Percentiles rank a stretch among this genome's conserved stretches.
These are phyloP conservation scores for Andrena bucephala DNA, from an alignment of 2,888 invertebrate genomes.

Conservation along the genomic window DNA sequence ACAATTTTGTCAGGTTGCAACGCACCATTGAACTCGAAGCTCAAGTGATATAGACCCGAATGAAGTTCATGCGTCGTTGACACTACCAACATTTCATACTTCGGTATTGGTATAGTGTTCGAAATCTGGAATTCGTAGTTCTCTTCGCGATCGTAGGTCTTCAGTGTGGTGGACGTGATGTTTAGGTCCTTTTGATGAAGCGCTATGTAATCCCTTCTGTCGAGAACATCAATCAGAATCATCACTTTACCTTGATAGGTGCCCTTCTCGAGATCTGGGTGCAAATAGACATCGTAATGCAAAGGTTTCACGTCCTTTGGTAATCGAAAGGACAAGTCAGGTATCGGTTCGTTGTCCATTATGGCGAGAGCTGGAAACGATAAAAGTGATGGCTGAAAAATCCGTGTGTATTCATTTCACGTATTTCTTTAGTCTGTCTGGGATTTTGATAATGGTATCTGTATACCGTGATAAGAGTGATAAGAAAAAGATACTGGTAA, in stretches of 20 bases:
- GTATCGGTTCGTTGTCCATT: constrained; percentile 76
- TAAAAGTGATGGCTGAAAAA: background rate
- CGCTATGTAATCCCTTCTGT: constrained; percentile 84
- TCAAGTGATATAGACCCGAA: constrained; percentile 84
- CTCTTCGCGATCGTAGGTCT: constrained; percentile 70
- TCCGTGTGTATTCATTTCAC: background rate
- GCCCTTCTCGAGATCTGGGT: constrained; percentile 88
- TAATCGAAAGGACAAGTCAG: constrained; percentile 86
- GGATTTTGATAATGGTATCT: constrained; percentile 9
- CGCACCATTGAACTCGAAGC: constrained; percentile 86
- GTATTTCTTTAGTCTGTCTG: background rate
- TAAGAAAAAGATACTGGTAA: constrained; percentile 18
- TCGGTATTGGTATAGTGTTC: constrained; percentile 69
- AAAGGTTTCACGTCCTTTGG: constrained; percentile 87
- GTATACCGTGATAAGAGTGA: background rate
- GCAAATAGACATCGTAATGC: constrained; percentile 88
- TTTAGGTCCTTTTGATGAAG: constrained; percentile 86
- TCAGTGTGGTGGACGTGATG: constrained; percentile 85
- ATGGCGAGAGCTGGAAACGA: constrained; percentile 42
- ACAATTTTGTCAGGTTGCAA: constrained; percentile 86
- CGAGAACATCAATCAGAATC: constrained; percentile 85
- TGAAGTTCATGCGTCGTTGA: constrained; percentile 72
- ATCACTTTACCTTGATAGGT: constrained; percentile 87
- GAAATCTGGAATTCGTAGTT: constrained; percentile 73
- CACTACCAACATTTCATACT: constrained; percentile 79